Base-by-base conservation (phyloP, 2,888 invertebrate genomes). In the Andricus curvator region DNA sequence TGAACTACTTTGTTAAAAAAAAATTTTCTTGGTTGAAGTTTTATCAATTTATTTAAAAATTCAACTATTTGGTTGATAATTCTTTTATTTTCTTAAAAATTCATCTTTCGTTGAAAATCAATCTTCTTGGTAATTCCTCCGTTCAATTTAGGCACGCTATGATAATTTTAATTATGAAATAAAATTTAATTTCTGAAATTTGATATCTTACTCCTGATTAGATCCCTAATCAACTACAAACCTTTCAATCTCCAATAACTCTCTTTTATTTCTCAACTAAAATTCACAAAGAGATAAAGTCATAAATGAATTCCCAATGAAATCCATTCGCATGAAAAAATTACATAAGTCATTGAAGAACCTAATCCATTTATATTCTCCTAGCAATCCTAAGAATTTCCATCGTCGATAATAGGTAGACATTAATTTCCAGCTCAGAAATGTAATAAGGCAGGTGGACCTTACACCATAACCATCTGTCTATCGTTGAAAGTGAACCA, bases 361-460 rank as follows among this genome's bases (percentile, higher is more conserved):
- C 17, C 51, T 29, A 51, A 44, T 70, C 29, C 44, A 51, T 70
- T 48, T 48, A 44, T 29, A 70, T 56, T 25, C 70, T 70, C 29
- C 70, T 33, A 44, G 68, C 22, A 25, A 68, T 70, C 44, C 70
- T 25, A 51, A 51, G 68, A 70, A 70, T 70, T 70, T 48, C 29
- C 48, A 51, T 70, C 22, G 29, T 4, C 6, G 29, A 48, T 44
- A 44, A 48, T 29, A 51, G 48, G 29, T 25, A 22, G 41, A 44
- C 68, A 68, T 68, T 68, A 68, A 68, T 68, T 68, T 44, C 29
- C 17, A 51, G 70, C 70, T 70, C 25, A 70, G 48, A 44, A 68
- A 68, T 68, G 68, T 68, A 68, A 48, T 29, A 70, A n/a, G 51
- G 70, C 70, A 70, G 70, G 70, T 48, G 51, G 48, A 70, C 25